These are phyloP conservation scores for Typhlomys cinereus DNA, from an alignment of 2,113 vertebrate genomes.

Conservation along the genomic window DNA sequence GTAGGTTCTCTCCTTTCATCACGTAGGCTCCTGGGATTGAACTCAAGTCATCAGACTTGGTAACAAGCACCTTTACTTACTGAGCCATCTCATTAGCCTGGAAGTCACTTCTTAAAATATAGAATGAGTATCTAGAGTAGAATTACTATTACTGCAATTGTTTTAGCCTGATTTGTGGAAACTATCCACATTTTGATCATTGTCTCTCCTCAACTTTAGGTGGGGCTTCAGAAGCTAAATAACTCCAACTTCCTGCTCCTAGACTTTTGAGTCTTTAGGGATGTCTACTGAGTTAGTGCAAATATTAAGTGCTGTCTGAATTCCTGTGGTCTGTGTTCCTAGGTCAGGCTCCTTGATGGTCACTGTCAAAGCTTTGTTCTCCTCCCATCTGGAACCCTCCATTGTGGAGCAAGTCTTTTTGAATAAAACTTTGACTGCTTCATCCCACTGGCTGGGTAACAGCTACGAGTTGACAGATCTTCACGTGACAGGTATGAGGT, in stretches of 20 bases:
- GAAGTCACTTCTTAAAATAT: not conserved
- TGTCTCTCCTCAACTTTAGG: not conserved
- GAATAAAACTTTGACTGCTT: conserved; percentile 62
- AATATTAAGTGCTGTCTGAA: not conserved
- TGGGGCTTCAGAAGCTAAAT: not conserved
- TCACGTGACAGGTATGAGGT: conserved; percentile 71
- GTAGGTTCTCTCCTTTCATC: too few relatives aligned
- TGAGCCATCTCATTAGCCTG: too few relatives aligned
- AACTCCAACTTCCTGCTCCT: not conserved
- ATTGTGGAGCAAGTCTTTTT: conserved; percentile 79
- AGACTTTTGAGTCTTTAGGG: not conserved
- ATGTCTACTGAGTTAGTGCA: not conserved
- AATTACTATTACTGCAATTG: not conserved
- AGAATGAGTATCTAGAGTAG: not conserved
- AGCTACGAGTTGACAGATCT: conserved; percentile 78
- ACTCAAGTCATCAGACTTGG: too few relatives aligned
- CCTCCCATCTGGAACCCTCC: conserved; percentile 42
- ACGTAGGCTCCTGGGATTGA: too few relatives aligned
- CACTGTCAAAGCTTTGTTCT: conserved; percentile 80
- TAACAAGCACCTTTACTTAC: too few relatives aligned
- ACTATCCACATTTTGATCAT: not conserved
- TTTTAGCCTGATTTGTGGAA: not conserved
- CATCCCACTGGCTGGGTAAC: conserved; percentile 76
- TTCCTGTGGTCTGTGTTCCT: conserved; percentile 33
- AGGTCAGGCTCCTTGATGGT: conserved; percentile 82